A percentile compares a stretch with the other conserved stretches of the same genome.
These are phyloP conservation scores for Oreonectes daqikongensis DNA, from an alignment of 2,797 vertebrate species.

Conservation along the genomic window DNA sequence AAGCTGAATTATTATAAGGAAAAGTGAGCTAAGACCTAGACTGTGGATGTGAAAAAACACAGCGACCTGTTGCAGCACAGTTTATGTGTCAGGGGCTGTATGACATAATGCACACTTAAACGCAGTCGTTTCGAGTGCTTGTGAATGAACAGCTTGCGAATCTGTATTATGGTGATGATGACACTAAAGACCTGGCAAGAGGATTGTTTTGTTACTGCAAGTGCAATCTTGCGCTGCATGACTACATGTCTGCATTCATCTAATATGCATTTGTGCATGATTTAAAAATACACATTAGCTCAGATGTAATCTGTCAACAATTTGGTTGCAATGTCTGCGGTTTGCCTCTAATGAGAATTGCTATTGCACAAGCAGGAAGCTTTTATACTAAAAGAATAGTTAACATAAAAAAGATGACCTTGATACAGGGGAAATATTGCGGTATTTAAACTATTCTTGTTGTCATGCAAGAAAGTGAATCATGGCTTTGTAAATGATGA, in stretches of 20 bases:
- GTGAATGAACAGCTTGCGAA: not conserved
- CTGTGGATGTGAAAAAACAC: constrained; percentile 27
- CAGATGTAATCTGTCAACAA: not conserved
- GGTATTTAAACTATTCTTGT: not conserved
- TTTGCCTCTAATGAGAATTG: no score
- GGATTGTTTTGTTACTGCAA: not conserved
- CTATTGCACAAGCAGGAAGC: no score
- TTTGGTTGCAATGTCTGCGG: no score
- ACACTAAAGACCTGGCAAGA: constrained; percentile 6
- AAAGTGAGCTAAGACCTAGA: constrained; percentile 56
- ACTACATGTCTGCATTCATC: not conserved
- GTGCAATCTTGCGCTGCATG: not conserved
- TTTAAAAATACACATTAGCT: not conserved
- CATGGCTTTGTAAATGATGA: not conserved
- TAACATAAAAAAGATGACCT: no score
- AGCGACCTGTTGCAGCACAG: constrained; percentile 1
- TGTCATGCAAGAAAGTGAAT: not conserved
- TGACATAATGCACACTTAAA: constrained; percentile 27
- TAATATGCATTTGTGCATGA: not conserved
- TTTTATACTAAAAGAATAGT: no score
- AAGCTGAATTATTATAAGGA: constrained; percentile 72
- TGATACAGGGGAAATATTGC: not conserved
- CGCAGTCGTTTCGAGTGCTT: not conserved
- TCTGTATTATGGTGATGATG: not conserved
- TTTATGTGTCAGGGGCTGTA: constrained; percentile 20